Base-by-base conservation (phyloP, 2,888 invertebrate species). In the Machimus rusticus region DNA sequence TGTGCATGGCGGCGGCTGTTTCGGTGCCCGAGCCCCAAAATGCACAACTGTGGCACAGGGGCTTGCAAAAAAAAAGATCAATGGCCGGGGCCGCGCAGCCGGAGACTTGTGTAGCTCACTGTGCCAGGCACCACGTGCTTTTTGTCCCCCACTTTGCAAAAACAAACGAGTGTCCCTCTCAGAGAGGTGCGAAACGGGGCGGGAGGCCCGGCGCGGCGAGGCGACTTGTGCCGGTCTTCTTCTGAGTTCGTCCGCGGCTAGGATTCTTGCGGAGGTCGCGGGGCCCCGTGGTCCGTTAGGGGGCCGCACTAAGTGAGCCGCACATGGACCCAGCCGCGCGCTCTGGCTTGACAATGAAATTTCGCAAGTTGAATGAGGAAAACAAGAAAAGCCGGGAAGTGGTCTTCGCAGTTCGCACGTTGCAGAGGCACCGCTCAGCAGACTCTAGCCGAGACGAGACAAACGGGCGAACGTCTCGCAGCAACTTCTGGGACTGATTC, bases 81-180 rank as follows among this genome's bases (percentile, higher is more conserved):
- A 23, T 66, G 28, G 66, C 66, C 76, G 3, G 19, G 8, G 37
- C 76, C 34, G 51, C 76, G 76, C 39, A 51, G 51, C 51, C 51
- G n/a, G 76, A 12, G 4, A 3, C 2, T 82, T 66, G 16, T 66
- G 82, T 39, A 84, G 46, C 37, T 74, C 37, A 85, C 85, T 85
- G 85, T 85, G 46, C 8, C 74, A 31, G 34, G 39, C 74, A 85
- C 85, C 85, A 85, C 85, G 85, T 85, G 85, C 85, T 85, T 85
- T 84, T 85, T 74, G 85, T 85, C 74, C 85, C 85, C 85, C 85
- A 85, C 85, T 85, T 85, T 85, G 85, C 85, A 85, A 85, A 85
- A 85, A 85, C 74, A 74, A 74, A 43, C 74, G 74, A 74, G 74
- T 28, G 28, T 43, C 85, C 43, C 74, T 74, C 79, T 79, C 46